A percentile compares a stretch with the other conserved stretches of the same genome.
Conservation (phyloP, 2,113 vertebrate genomes). For the Mastomys coucha region DNA sequence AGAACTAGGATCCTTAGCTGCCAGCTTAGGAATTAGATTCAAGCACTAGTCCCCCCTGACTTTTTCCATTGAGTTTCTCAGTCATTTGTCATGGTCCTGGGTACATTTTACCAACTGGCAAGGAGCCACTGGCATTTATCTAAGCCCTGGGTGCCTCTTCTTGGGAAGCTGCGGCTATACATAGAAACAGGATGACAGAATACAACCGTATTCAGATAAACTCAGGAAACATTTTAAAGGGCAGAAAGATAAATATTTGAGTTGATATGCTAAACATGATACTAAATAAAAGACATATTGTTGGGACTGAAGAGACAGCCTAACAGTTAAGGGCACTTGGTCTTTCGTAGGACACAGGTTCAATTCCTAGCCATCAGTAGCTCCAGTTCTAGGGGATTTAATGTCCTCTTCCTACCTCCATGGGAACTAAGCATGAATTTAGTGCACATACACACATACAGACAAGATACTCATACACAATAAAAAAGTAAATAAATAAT, state of each 20-base stretch:
- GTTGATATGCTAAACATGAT: not conserved
- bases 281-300: not conserved
- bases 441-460: not conserved
- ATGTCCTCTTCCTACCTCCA: not conserved
- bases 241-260: not conserved
- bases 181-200: slow-evolving; percentile 29
- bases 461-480: too few species aligned
- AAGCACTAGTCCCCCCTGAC: not conserved
- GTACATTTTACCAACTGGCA: slow-evolving; percentile 18
- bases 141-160: slow-evolving; percentile 32
- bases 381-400: not conserved
- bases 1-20: not conserved
- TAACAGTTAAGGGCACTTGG: not conserved
- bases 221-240: not conserved
- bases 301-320: not conserved
- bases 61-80: not conserved
- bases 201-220: not conserved
- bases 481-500: not conserved
- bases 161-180: not conserved
- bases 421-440: not conserved
- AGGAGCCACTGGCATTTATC: slow-evolving; percentile 22
- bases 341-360: not conserved
- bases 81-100: not conserved
- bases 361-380: not conserved
- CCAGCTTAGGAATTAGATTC: not conserved